phyloP scores from a whole-genome alignment of 2,797 vertebrate species.

The Serranus cabrilla region DNA sequence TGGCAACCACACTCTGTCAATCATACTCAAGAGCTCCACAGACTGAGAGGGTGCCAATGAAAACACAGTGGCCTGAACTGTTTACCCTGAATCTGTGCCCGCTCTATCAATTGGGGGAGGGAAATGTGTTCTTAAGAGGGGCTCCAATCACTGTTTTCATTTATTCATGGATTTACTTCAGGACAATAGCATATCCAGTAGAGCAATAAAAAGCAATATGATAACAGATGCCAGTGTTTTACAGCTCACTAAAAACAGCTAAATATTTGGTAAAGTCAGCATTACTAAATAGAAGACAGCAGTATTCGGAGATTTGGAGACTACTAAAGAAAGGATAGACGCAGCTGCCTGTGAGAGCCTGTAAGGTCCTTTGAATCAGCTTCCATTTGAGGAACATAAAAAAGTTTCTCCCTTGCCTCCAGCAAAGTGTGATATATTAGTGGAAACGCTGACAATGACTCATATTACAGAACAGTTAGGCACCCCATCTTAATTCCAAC shows the following conservation, averaged over 20 bases:
- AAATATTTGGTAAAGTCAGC: slow-evolving; percentile 46
- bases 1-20: slow-evolving; percentile 35
- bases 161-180: slow-evolving; percentile 57
- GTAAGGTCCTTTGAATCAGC: slow-evolving; percentile 44
- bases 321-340: slow-evolving; percentile 29
- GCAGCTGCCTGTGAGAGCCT: slow-evolving; percentile 42
- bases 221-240: slow-evolving; percentile 45
- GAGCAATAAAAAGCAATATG: slow-evolving; percentile 36
- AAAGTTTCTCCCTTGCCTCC: slow-evolving; percentile 49
- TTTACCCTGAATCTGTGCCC: slow-evolving; percentile 47
- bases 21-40: slow-evolving; percentile 39
- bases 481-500: slow-evolving; percentile 56
- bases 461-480: slow-evolving; percentile 40
- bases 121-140: slow-evolving; percentile 28
- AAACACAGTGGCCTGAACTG: slow-evolving; percentile 48
- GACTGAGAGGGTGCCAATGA: slow-evolving; percentile 36
- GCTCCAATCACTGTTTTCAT: slow-evolving; percentile 53
- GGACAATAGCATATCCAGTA: slow-evolving; percentile 49
- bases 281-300: slow-evolving; percentile 38
- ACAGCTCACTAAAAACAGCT: slow-evolving; percentile 49
- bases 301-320: slow-evolving; percentile 21
- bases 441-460: slow-evolving; percentile 69
- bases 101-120: slow-evolving; percentile 7
- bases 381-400: slow-evolving; percentile 42
- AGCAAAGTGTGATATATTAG: slow-evolving; percentile 50